phyloP scores from a whole-genome alignment of 2,113 vertebrate genomes.

The Natator depressus region DNA sequence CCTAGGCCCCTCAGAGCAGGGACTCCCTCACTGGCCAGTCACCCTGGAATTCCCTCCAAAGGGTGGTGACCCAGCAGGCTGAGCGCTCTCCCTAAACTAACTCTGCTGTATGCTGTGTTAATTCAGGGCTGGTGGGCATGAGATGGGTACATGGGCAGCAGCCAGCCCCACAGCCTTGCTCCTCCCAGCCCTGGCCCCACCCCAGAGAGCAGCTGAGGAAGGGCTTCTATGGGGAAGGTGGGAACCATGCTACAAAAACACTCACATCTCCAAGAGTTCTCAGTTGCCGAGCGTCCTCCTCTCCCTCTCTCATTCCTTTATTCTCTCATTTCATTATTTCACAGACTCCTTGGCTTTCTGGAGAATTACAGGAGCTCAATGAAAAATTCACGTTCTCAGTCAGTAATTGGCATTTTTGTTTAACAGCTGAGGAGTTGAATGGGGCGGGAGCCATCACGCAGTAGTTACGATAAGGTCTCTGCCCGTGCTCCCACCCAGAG shows the following conservation, averaged over 20 bases:
- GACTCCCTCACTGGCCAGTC: neutral
- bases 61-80: neutral
- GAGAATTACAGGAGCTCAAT: conserved; percentile 58
- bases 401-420: conserved; percentile 60
- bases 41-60: neutral
- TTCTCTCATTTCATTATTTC: conserved; percentile 49
- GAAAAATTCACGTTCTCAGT: conserved; percentile 63
- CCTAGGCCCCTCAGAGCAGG: neutral
- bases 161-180: neutral
- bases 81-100: neutral
- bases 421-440: conserved; percentile 31
- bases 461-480: conserved; percentile 48
- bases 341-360: conserved; percentile 44
- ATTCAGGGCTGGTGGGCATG: neutral
- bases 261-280: neutral
- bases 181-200: neutral
- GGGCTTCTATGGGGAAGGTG: neutral
- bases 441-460: neutral
- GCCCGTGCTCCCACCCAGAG: conserved; percentile 10
- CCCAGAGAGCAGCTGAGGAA: neutral
- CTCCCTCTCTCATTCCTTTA: neutral
- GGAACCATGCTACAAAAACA: neutral
- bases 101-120: neutral
- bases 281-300: neutral
- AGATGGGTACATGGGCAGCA: neutral